Evolutionary conservation across 2,113 vertebrate species (phyloP).

Genomic region (Hymenochirus boettgeri): DNA sequence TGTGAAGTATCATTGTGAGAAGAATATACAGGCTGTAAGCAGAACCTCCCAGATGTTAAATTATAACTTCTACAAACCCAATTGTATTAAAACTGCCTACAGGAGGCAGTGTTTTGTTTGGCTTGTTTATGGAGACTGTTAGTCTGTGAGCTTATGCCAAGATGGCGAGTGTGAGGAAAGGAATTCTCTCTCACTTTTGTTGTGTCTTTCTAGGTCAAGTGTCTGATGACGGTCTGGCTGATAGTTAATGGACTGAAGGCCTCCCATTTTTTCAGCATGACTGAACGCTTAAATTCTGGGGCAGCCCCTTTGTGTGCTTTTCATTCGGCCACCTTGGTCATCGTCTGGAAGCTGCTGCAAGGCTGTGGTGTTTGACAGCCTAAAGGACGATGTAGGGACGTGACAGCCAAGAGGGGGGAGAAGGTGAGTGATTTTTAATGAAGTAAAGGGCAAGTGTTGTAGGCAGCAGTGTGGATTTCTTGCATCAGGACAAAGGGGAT

Average conservation of each 20-base stretch:
- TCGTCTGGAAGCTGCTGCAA: constrained; percentile 93
- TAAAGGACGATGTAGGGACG: constrained; percentile 72
- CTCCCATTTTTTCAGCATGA: constrained; percentile 82
- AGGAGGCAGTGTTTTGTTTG: too few species aligned
- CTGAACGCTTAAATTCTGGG: constrained; percentile 70
- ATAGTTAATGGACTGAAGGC: constrained; percentile 90
- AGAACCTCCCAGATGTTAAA: too few species aligned
- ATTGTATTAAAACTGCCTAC: too few species aligned
- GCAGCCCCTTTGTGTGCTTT: constrained; percentile 87
- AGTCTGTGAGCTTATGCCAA: too few species aligned
- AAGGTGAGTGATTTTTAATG: constrained; percentile 7
- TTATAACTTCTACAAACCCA: too few species aligned
- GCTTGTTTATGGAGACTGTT: too few species aligned
- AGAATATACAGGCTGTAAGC: too few species aligned
- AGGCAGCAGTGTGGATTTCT: too few species aligned
- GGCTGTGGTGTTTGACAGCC: constrained; percentile 87
- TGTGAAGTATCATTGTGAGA: constrained; percentile 77
- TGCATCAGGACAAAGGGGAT: too few species aligned
- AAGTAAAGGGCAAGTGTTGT: too few species aligned
- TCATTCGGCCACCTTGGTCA: constrained; percentile 95
- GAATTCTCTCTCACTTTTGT: not conserved
- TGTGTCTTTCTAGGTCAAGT: constrained; percentile 67
- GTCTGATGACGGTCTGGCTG: constrained; percentile 83
- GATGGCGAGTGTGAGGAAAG: too few species aligned
- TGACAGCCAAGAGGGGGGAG: not conserved